Evolutionary conservation across 2,888 invertebrate species (phyloP), one percentile per base, ranked within the genome.

Genomic region (Archips xylosteana): DNA sequence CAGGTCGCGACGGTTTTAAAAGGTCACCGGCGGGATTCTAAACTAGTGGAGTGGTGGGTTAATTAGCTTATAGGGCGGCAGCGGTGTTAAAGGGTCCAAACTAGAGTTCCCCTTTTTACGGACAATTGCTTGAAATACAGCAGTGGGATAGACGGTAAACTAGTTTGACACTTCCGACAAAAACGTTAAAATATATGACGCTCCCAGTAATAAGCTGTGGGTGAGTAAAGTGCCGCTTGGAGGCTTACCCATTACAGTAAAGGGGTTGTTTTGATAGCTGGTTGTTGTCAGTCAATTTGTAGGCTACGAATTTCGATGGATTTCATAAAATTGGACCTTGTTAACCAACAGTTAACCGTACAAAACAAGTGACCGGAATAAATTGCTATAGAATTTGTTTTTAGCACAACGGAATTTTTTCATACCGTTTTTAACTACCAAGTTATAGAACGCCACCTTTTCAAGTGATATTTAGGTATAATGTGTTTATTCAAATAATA

Each of bases 61-160:
- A 63, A 57, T 70, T 54, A 70, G 10, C 47, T 5, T 32, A 67
- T 45, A 57, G 39, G n/a, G 32, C 34, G 59, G n/a, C 23, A 32
- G 42, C 45, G 34, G 3, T 23, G 13, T 13, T 23, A 23, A 34
- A 49, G 12, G 36, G 34, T 60, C 47, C 12, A 13, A 34, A 36
- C 34, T 34, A 60, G 60, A 60, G 32, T 57, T 57, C 9, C 57
- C 12, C 12, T 57, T 57, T 57, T 57, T 57, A 57, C 32, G 57
- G 57, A 57, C 32, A 57, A 12, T 57, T 57, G 57, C 32, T 57
- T 32, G 10, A 23, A 57, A 32, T 57, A 57, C 32, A 32, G 57
- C 4, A 23, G 32, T 12, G 23, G 32, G 12, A 10, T 32, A 57
- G 10, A 57, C 32, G 4, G 57, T 57, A 32, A 57, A 54, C 54